Percentiles rank a stretch among this genome's conserved stretches.
Evolutionary conservation across 2,797 vertebrate genomes (phyloP).

Genomic region (Tokudaia tokunoshimensis): DNA sequence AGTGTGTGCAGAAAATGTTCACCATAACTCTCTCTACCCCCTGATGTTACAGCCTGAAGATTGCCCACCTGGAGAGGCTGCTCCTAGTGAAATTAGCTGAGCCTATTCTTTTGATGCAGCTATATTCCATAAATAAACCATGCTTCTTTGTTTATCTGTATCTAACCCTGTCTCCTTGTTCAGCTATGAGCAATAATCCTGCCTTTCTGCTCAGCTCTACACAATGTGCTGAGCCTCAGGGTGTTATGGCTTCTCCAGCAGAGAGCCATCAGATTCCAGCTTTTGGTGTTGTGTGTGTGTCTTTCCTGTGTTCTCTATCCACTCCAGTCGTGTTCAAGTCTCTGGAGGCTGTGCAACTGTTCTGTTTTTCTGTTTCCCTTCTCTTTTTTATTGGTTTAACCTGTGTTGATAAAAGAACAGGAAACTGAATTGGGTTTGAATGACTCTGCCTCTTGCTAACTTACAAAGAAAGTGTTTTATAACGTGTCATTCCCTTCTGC

Average conservation of each 20-base stretch:
- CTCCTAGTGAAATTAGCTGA: not conserved
- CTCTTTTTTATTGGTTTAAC: not conserved
- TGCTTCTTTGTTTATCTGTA: not conserved
- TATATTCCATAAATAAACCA: too few species aligned
- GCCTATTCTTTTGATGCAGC: not conserved
- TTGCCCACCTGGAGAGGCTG: not conserved
- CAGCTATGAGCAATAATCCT: not conserved
- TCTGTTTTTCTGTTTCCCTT: not conserved
- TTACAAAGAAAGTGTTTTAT: constrained; percentile 15
- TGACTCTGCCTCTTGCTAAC: not conserved
- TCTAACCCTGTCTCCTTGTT: not conserved
- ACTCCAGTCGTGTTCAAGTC: not conserved
- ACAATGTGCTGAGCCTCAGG: not conserved
- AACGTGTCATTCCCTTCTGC: not conserved
- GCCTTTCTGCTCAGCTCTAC: not conserved
- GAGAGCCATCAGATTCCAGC: not conserved
- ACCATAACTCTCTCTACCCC: not conserved
- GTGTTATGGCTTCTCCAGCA: not conserved
- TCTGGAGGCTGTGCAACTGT: not conserved
- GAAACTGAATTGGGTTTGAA: constrained; percentile 43
- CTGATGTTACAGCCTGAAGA: not conserved
- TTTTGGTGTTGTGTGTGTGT: not conserved
- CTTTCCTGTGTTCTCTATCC: not conserved
- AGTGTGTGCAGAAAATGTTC: not conserved
- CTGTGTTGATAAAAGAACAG: not conserved